A percentile compares a stretch with the other conserved stretches of the same genome.
phyloP scores from a whole-genome alignment of 2,113 vertebrate genomes.

The Athene cunicularia region DNA sequence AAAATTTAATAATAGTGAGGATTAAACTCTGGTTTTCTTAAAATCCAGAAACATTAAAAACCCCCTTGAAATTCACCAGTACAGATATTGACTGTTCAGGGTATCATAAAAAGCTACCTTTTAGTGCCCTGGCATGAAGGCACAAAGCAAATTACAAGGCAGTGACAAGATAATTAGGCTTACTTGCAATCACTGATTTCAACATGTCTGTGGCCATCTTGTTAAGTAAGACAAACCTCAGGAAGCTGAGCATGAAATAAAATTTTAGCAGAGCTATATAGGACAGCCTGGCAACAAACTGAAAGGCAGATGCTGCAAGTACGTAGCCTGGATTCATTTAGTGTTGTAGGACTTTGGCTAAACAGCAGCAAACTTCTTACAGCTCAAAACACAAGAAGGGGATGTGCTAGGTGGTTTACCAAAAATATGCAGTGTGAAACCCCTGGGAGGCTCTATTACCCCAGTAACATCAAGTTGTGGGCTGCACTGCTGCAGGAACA shows the following conservation, averaged over 20 bases:
- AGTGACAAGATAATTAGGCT: conserved; percentile 39
- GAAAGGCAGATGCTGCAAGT: not conserved
- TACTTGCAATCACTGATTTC: conserved; percentile 20
- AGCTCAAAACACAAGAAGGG: not conserved
- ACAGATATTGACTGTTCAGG: not conserved
- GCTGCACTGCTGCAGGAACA: not conserved
- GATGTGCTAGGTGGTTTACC: not conserved
- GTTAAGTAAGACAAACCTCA: not conserved
- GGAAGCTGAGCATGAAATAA: not conserved
- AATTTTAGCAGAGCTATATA: conserved; percentile 28
- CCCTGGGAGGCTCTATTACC: not conserved
- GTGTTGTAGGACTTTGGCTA: not conserved
- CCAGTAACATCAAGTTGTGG: not conserved
- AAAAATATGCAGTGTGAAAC: not conserved
- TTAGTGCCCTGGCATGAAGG: not conserved
- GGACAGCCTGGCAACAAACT: not conserved
- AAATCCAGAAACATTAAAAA: not conserved
- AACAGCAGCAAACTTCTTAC: not conserved
- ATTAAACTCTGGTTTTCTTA: not conserved
- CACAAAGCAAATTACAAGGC: not conserved
- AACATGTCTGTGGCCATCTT: not conserved
- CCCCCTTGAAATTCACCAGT: not conserved
- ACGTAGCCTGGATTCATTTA: not conserved
- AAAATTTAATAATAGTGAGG: not conserved
- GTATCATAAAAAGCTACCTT: not conserved